Evolutionary conservation across 2,888 invertebrate genomes (phyloP), one percentile per base, ranked within the genome.

Genomic region (Onchidella celtica): DNA sequence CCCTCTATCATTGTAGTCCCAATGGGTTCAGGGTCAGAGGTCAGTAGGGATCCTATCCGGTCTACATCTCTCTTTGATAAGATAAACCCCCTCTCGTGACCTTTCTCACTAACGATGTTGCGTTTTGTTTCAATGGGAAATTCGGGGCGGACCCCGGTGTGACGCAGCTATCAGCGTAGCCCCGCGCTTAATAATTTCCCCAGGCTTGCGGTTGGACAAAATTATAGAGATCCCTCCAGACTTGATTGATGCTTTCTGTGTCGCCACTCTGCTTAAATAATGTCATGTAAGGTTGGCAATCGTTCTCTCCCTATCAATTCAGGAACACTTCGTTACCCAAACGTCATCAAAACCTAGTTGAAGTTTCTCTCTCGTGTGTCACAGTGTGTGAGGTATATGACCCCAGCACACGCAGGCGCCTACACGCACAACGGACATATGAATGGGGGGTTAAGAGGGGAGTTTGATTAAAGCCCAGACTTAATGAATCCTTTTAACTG

Each of bases 131-230:
- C 29, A 21, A 32, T 27, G 55, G 32, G 14, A 1, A 27, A 27
- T 4, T 65, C 27, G 65, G 32, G 34, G 57, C 57, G 57, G 57
- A 72, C 11, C 59, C 57, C 24, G n/a, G 3, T 59, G 72, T 72
- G 72, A 72, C 72, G 72, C 34, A 24, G 17, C 72, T 11, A 59
- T 40, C 57, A 59, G 55, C 27, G 72, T 34, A 57, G 57, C 55
- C 55, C 27, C 59, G 72, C n/a, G 55, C 72, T 9, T 55, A 70
- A 70, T 55, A 70, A 55, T 55, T 36, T 32, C 72, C n/a, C 14
- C 55, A 34, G 59, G 34, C 34, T 29, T 4, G 38, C 21, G 32
- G 34, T n/a, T 57, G 57, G 57, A 55, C 59, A 21, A 55, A 72
- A 72, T 72, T 32, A 59, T 72, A 27, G 36, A 21, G 9, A 72